Base-by-base conservation (phyloP, 2,797 vertebrate genomes). In the Leuciscus waleckii region DNA sequence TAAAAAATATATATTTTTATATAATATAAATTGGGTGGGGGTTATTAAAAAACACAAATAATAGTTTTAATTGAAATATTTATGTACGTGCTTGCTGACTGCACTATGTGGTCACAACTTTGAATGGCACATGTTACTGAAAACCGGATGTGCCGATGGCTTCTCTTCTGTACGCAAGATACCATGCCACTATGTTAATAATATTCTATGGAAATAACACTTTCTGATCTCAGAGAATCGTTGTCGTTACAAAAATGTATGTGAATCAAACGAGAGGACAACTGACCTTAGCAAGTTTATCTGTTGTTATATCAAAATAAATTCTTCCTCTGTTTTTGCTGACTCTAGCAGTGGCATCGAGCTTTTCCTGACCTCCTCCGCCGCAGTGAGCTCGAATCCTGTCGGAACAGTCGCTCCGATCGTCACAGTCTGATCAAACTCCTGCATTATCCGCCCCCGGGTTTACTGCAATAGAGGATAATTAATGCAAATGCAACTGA, bases 331-430 rank as follows among this genome's bases (percentile, higher is more conserved):
- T 94, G 87, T 98, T 97, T 93, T 94, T 97, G 93, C 98, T 97
- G 87, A 99, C 94, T 77, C 92, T 93, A 82, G 95, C 95, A 16
- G 92, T 93, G 0, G 95, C 96, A 10, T 96, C 96, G 26, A 98
- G 95, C 88, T 98, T 99, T 92, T 99, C 97, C 76, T 93, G 92
- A 99, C 96, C 94, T 99, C 98, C 75, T 97, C 97, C 10, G 97
- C 96, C 41, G 98, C 98, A 37, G 97, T 97, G 87, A 93, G 92
- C 90, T 99, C 98, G 87, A 99, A 99, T 0, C 98, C 98, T 3
- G 98, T 99, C n/a, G 98, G 98, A 65, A 99, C 97, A 0, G 98
- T 99, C 9, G 98, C 98, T 86, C 97, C 97, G 58, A 98, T 91
- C 41, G 94, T 97, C 79, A 96, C 95, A 23, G 58, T 58, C 43